Conservation (phyloP, 1,140 invertebrate species). For the Brachionus paranguensis region DNA sequence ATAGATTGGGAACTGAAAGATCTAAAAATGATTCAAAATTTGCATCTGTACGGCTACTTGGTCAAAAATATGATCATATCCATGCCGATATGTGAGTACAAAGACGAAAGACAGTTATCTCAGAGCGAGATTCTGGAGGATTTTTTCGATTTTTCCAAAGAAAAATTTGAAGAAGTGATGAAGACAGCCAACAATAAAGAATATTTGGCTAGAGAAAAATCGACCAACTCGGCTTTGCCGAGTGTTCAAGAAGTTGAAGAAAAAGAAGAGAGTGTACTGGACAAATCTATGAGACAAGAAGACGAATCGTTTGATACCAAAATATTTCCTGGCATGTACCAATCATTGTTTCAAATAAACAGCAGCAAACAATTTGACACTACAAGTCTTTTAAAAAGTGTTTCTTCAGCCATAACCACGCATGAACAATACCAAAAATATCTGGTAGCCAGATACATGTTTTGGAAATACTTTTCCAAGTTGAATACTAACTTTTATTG, state of each 20-base stretch:
- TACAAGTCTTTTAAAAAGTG: not conserved
- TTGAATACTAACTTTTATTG: conserved; percentile 19
- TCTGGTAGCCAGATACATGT: conserved; percentile 37
- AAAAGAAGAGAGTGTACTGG: not conserved
- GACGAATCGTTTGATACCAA: conserved; percentile 9
- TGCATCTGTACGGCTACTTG: not conserved
- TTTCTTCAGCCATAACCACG: not conserved
- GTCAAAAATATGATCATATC: not conserved
- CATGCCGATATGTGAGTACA: not conserved
- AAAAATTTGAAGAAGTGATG: not conserved
- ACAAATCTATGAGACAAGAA: not conserved
- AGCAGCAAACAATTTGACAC: conserved; percentile 17
- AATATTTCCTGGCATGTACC: conserved; percentile 33
- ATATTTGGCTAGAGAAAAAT: not conserved
- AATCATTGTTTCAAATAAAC: conserved; percentile 6
- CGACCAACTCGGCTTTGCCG: not conserved
- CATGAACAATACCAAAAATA: conserved; percentile 28
- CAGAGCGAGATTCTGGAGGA: not conserved
- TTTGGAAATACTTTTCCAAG: conserved; percentile 37
- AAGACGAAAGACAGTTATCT: not conserved
- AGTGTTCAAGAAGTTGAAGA: not conserved
- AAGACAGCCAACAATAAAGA: not conserved
- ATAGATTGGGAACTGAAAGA: conserved; percentile 11
- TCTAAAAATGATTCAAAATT: not conserved
- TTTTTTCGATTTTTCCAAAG: not conserved